Percentiles rank a stretch among this genome's conserved stretches.
phyloP scores from a whole-genome alignment of 2,797 vertebrate species.

The Artibeus jamaicensis region DNA sequence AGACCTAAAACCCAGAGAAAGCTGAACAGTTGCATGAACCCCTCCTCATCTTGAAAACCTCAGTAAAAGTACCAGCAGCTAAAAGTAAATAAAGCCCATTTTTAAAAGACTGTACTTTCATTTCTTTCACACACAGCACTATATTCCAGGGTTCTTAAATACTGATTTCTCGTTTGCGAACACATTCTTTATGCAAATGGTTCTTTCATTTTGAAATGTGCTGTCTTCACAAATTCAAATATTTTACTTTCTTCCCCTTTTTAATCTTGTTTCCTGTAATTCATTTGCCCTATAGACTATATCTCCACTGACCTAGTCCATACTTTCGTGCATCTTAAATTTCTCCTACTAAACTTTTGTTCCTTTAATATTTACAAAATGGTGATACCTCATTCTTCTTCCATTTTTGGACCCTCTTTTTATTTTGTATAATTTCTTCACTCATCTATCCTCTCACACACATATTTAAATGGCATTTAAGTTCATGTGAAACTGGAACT shows the following conservation, averaged over 20 bases:
- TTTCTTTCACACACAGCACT: neutral
- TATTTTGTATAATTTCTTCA: neutral
- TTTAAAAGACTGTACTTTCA: neutral
- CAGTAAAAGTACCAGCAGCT: neutral
- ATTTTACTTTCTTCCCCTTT: neutral
- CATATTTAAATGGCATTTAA: neutral
- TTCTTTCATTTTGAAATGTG: neutral
- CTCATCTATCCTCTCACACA: neutral
- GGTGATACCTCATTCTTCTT: neutral
- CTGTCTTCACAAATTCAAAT: neutral
- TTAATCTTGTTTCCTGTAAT: neutral
- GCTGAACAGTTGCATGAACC: neutral
- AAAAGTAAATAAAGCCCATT: neutral
- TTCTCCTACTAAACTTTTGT: neutral
- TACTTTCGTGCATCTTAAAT: neutral
- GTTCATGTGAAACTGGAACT: neutral
- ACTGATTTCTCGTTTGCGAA: neutral
- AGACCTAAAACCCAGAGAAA: neutral
- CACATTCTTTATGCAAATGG: neutral
- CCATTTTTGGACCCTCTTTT: neutral
- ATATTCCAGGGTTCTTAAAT: neutral
- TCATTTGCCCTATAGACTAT: neutral
- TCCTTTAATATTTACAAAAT: neutral
- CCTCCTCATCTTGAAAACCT: neutral
- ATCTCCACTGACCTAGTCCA: neutral